phyloP scores from a whole-genome alignment of 2,888 invertebrate genomes.

The Hypena proboscidalis region DNA sequence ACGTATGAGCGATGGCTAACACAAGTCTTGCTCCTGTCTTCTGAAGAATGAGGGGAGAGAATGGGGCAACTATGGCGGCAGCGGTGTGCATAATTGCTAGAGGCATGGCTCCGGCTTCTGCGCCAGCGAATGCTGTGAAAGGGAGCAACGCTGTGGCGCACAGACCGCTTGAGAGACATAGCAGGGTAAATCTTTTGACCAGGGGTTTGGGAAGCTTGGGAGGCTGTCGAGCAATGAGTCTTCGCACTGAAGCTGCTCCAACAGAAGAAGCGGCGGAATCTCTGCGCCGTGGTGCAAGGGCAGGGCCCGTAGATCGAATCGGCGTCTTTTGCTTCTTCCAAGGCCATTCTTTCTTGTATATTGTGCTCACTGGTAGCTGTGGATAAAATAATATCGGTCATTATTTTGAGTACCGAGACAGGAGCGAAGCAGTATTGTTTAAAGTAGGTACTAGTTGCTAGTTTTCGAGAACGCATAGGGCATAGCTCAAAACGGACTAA shows the following conservation, averaged over 20 bases:
- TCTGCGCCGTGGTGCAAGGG: conserved; percentile 75
- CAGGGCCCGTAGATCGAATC: conserved; percentile 46
- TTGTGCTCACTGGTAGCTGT: conserved; percentile 75
- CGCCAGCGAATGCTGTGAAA: conserved; percentile 78
- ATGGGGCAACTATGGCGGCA: conserved; percentile 85
- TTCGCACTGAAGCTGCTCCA: conserved; percentile 91
- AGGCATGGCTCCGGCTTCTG: conserved; percentile 86
- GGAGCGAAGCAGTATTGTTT: no score
- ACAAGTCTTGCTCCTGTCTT: conserved; percentile 70
- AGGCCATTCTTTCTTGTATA: conserved; percentile 79
- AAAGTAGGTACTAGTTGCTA: not conserved
- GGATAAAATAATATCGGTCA: conserved; percentile 19
- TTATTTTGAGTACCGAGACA: no score
- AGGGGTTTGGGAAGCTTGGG: conserved; percentile 79
- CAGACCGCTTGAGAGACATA: conserved; percentile 86
- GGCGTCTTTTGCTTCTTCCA: conserved; percentile 72
- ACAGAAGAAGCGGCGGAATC: conserved; percentile 90
- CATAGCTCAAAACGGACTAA: no score
- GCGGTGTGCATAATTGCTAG: conserved; percentile 86
- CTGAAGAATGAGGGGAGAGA: conserved; percentile 74
- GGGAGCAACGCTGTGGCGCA: conserved; percentile 88
- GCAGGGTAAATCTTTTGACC: conserved; percentile 78
- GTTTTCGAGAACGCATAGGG: no score
- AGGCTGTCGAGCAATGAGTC: conserved; percentile 86
- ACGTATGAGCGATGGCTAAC: conserved; percentile 79